phyloP scores from a whole-genome alignment of 2,113 vertebrate species.

The Ramphastos sulfuratus region DNA sequence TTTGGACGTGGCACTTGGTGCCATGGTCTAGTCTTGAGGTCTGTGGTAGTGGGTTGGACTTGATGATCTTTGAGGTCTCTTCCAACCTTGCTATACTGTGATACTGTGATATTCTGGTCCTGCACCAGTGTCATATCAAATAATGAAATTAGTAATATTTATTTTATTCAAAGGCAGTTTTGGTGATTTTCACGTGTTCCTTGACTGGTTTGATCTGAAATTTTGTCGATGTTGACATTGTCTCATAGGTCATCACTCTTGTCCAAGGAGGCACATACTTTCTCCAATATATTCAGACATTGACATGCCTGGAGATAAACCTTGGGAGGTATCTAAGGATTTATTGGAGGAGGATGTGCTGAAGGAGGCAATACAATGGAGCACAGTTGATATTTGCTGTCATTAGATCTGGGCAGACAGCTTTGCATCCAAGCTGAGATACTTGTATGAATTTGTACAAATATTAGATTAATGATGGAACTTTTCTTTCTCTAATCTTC shows the following conservation, averaged over 20 bases:
- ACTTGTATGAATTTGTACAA: background rate
- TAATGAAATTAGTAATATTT: background rate
- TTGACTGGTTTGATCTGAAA: background rate
- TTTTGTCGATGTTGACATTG: background rate
- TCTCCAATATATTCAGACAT: background rate
- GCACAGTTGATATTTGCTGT: background rate
- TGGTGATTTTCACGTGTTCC: background rate
- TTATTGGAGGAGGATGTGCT: background rate
- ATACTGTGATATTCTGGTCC: background rate
- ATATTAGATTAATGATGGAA: background rate
- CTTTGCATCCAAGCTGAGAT: background rate
- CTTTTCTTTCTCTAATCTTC: background rate
- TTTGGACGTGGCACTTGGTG: no score
- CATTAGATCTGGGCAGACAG: background rate
- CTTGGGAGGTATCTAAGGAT: background rate
- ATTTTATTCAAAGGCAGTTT: background rate
- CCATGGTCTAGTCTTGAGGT: no score
- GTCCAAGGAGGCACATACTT: background rate
- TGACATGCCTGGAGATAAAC: background rate
- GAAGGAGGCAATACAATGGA: background rate
- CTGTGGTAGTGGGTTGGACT: no score
- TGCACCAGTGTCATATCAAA: background rate
- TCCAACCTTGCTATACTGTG: no score
- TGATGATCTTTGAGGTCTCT: no score
- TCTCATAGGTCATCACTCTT: background rate